Conservation (phyloP, 2,888 invertebrate genomes). For the Anodontia alba region DNA sequence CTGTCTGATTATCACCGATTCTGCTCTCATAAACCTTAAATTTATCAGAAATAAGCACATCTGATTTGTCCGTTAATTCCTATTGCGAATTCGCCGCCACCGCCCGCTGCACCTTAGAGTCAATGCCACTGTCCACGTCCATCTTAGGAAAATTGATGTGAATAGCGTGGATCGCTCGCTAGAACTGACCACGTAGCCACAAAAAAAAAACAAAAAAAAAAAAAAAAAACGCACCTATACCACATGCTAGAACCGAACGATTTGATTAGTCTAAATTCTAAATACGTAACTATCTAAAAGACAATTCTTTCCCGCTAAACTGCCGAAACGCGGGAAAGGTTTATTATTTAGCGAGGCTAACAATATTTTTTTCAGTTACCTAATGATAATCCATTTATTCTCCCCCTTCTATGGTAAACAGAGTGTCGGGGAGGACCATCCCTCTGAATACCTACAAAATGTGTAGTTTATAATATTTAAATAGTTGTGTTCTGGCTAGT, state of each 20-base stretch:
- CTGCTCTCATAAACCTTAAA: not conserved
- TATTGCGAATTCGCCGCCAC: not conserved
- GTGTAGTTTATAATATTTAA: no score
- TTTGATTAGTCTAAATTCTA: not conserved
- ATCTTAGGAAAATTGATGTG: not conserved
- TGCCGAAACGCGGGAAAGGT: no score
- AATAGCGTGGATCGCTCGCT: not conserved
- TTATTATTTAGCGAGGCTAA: no score
- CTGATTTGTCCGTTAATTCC: not conserved
- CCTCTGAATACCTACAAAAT: no score
- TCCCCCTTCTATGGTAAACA: no score
- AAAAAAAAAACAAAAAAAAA: no score
- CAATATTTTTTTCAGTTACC: no score
- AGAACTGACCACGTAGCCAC: slow-evolving; percentile 3
- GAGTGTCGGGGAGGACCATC: no score
- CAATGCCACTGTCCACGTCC: slow-evolving; percentile 1
- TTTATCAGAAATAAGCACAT: not conserved
- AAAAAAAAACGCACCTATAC: not conserved
- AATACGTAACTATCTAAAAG: not conserved
- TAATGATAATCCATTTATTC: no score
- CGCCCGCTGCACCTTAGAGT: not conserved
- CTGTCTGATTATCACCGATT: not conserved
- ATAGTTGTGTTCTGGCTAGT: no score
- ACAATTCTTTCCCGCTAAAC: not conserved
- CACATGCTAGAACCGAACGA: not conserved